Evolutionary conservation across 2,888 invertebrate species (phyloP), one percentile per base, ranked within the genome.

Genomic region (Auanema sp.): DNA sequence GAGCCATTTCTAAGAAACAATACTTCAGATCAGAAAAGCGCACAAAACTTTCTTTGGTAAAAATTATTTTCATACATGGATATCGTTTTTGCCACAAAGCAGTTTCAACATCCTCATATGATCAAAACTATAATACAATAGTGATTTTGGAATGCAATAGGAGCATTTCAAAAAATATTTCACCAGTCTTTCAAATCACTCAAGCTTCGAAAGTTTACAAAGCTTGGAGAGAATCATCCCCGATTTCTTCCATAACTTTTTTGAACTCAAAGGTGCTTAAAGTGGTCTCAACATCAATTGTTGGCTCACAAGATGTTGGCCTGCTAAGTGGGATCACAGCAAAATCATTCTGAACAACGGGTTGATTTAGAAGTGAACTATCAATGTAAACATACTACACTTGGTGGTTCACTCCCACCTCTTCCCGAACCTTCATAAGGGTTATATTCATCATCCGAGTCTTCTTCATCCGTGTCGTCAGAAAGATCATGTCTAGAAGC

Each of bases 401-500:
- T 53, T 5, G 63, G 57, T 12, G 63, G 63, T 25, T 58, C 63
- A 44, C 63, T 63, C 14, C 63, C 63, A 40, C 63, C 58, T 33
- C 63, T 18, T 24, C 21, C 16, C 33, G 14, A n/a, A 14, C 55
- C 25, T n/a, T 55, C 41, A 40, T n/a, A 47, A 16, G 47, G 47
- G 21, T 47, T 47, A 16, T 18, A 16, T n/a, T 49, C 56, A 14
- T 57, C 56, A 21, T 47, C 47, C 21, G 18, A 24, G 49, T 57
- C 57, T 12, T 57, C 50, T 6, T 57, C 49, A 42, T 23, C 33
- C 33, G 42, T n/a, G 16, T 23, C 25, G 4, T 24, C 24, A 8
- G 12, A 53, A 53, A 50, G 16, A n/a, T 50, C 16, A 11, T 12
- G 12, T 50, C 50, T 16, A 47, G 50, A 50, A 21, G 50, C 12